Base-by-base conservation (phyloP, 2,888 invertebrate species). In the Crematogaster levior region DNA sequence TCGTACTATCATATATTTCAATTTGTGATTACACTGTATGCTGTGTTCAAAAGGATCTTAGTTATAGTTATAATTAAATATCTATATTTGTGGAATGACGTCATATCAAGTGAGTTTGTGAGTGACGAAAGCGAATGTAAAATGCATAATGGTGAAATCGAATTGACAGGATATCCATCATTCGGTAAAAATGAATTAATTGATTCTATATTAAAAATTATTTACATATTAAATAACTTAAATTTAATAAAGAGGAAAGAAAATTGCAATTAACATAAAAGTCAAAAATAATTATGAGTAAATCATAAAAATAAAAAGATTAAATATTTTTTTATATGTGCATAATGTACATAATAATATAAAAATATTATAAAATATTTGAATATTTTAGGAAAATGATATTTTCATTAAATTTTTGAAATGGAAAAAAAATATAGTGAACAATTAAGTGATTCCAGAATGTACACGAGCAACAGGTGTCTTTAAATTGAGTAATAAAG, bases 71-170 rank as follows among this genome's bases (percentile, higher is more conserved):
- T 56, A n/a, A n/a, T n/a, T n/a, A n/a, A n/a, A 73, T 24, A 53
- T 53, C 15, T 18, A 37, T 43, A 7, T 30, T 43, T 0, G n/a
- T 37, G 37, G 15, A 21, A 37, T 37, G 24, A 37, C 34, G 40
- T 3, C 43, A 21, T 56, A 24, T 30, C 24, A 3, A 73, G 43
- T 73, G 58, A 58, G 18, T 43, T 58, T 40, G 72, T 73, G 43
- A 58, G 72, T 73, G 58, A 53, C 21, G 10, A 70, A 34, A n/a
- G 15, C 37, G 4, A 53, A 34, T 34, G 37, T 34, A 37, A 68
- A 68, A 70, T 53, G 5, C 3, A 37, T 24, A 1, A 21, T 68
- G 34, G n/a, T 1, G 40, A 70, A 18, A 70, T 70, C 10, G 10
- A 10, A 37, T 53, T 70, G 18, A 53, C 40, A 53, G 18, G 10